Evolutionary conservation across 2,888 invertebrate species (phyloP).

Genomic region (Lasius fuliginosus): DNA sequence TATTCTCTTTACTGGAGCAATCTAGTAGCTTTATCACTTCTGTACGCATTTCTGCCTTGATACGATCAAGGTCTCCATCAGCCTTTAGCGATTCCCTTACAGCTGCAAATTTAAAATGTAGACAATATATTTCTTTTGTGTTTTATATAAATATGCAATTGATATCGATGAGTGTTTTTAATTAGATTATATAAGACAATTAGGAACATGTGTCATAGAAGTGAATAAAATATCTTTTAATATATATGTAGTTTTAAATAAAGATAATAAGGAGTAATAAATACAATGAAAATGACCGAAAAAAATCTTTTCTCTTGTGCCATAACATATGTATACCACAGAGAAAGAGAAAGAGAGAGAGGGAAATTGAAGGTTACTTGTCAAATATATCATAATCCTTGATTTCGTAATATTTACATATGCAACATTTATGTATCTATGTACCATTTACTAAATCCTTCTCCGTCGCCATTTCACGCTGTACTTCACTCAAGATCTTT

Average conservation of each 20-base stretch:
- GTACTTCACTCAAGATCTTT: slow-evolving; percentile 11
- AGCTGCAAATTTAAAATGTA: slow-evolving; percentile 72
- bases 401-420: slow-evolving; percentile 10
- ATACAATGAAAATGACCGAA: not conserved
- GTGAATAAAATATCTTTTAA: not conserved
- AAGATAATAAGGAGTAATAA: not conserved
- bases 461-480: slow-evolving; percentile 78
- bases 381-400: slow-evolving; percentile 3
- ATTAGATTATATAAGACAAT: not conserved
- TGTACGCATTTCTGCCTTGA: slow-evolving; percentile 84
- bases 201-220: not conserved
- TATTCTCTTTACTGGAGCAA: slow-evolving; percentile 75
- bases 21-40: slow-evolving; percentile 83
- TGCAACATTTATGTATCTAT: slow-evolving; percentile 30
- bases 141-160: not conserved
- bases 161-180: not conserved
- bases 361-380: not conserved
- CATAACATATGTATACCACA: not conserved
- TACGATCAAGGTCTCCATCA: slow-evolving; percentile 81
- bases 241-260: not conserved
- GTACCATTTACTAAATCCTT: slow-evolving; percentile 82
- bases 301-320: not conserved
- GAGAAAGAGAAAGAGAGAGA: not conserved
- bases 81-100: slow-evolving; percentile 83
- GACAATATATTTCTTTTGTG: not conserved